Evolutionary conservation across 2,113 vertebrate species (phyloP), one percentile per base, ranked within the genome.

Genomic region (Engystomops pustulosus): DNA sequence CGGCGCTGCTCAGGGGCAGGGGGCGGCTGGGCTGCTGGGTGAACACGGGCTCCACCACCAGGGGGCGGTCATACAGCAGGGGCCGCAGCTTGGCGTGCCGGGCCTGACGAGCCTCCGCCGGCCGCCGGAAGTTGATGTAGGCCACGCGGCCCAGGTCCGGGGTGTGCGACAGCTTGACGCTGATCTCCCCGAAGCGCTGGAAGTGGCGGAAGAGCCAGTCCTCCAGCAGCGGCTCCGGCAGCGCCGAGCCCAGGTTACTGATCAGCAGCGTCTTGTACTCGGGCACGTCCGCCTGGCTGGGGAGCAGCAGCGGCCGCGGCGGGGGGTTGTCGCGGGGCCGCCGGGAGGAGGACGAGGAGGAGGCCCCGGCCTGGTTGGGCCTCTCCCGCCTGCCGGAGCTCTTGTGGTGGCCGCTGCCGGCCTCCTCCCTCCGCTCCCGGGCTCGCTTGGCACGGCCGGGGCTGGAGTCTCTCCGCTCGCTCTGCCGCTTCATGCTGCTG

Each of bases 211-310:
- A 98, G 38, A 99, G 94, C 20, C 96, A 94, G 88, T 99, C 97
- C 91, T 99, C 98, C 76, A 99, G 94, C 87, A 97, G 95, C 90
- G 98, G 97, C 86, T 98, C 97, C 1, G 97, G 94, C 53, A 99
- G 92, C 90, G 97, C 95, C 3, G 97, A 95, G 86, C 96, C 96
- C 83, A 99, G 91, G 92, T 97, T 98, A 88, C 96, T 98, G 88
- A 99, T 95, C 71, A 99, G 94, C 84, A 99, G 91, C 8, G 97
- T 99, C 87, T 99, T 99, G 89, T 99, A 99, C 88, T 98, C 97
- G 67, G 90, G 80, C 9, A 89, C 88, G 3, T 86, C 88, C 23
- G 91, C 89, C 1, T 91, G 90, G 1, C 91, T 88, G 27, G 91
- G 91, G 0, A 88, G 91, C 11, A 90, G 91, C 23, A 92, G 88